A percentile compares a stretch with the other conserved stretches of the same genome.
Conservation (phyloP, 1,140 invertebrate species). For the Dryas iulia region DNA sequence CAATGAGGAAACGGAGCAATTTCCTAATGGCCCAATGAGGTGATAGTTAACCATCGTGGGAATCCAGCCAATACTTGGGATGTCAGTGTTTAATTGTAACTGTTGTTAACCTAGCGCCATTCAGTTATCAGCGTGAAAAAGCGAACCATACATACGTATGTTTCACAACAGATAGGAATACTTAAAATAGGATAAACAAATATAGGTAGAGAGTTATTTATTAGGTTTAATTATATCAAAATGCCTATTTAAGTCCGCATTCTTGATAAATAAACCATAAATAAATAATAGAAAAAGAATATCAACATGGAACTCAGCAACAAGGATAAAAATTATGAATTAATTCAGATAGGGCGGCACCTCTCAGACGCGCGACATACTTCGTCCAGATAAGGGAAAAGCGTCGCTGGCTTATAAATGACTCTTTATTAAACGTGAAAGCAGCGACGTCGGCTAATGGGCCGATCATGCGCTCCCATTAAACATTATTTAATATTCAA, state of each 20-base stretch:
- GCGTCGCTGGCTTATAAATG: conserved; percentile 78
- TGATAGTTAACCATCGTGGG: conserved; percentile 59
- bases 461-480: conserved; percentile 79
- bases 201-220: not conserved
- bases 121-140: conserved; percentile 19
- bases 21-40: conserved; percentile 62
- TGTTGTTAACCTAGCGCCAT: conserved; percentile 17
- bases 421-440: conserved; percentile 80
- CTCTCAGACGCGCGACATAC: conserved; percentile 76
- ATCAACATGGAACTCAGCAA: conserved; percentile 32
- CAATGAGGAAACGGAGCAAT: conserved; percentile 57
- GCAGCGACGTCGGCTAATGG: conserved; percentile 77
- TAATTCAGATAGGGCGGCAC: conserved; percentile 77
- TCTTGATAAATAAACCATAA: conserved; percentile 5
- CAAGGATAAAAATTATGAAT: conserved; percentile 76
- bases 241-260: not conserved
- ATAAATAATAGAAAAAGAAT: conserved; percentile 29
- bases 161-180: not conserved
- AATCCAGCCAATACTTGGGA: conserved; percentile 51
- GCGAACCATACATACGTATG: not conserved
- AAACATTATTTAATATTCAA: conserved; percentile 81
- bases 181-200: not conserved
- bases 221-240: not conserved
- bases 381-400: conserved; percentile 77
- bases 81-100: conserved; percentile 28